phyloP scores from a whole-genome alignment of 2,888 invertebrate species.

The Urechis unicinctus region DNA sequence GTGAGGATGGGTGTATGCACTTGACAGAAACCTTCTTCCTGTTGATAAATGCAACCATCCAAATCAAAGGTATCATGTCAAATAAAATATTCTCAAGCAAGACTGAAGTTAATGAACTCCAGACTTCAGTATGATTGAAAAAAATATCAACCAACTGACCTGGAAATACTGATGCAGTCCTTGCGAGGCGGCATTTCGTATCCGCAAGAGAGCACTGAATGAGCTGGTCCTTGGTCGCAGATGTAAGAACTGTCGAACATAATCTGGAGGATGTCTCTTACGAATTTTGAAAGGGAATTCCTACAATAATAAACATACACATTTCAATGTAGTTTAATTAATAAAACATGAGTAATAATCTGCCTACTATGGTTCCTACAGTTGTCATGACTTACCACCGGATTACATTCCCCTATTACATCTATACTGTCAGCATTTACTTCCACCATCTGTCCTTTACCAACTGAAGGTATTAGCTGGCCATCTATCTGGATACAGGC shows the following conservation, averaged over 20 bases:
- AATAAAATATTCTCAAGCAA: too few species aligned
- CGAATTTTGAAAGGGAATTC: constrained; percentile 68
- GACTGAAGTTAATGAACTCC: too few species aligned
- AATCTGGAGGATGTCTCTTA: constrained; percentile 68
- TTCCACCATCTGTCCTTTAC: constrained; percentile 44
- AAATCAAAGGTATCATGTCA: too few species aligned
- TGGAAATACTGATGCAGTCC: constrained; percentile 67
- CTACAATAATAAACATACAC: constrained; percentile 17
- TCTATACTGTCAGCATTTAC: constrained; percentile 44
- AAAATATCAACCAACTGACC: too few species aligned
- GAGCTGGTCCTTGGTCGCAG: constrained; percentile 69
- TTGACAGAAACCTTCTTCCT: constrained; percentile 51
- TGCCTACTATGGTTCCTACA: not conserved
- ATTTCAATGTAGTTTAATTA: not conserved
- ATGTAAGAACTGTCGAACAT: constrained; percentile 72
- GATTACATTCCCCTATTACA: constrained; percentile 61
- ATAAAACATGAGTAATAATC: constrained; percentile 3
- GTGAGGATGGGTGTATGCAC: constrained; percentile 85
- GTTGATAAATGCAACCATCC: not conserved
- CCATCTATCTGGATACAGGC: constrained; percentile 68
- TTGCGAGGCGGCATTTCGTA: constrained; percentile 67
- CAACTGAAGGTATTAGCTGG: constrained; percentile 60
- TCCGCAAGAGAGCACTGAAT: constrained; percentile 68
- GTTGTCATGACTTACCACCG: constrained; percentile 56
- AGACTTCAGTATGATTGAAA: too few species aligned